Evolutionary conservation across 2,888 invertebrate genomes (phyloP), one percentile per base, ranked within the genome.

Genomic region (Meta bourneti): DNA sequence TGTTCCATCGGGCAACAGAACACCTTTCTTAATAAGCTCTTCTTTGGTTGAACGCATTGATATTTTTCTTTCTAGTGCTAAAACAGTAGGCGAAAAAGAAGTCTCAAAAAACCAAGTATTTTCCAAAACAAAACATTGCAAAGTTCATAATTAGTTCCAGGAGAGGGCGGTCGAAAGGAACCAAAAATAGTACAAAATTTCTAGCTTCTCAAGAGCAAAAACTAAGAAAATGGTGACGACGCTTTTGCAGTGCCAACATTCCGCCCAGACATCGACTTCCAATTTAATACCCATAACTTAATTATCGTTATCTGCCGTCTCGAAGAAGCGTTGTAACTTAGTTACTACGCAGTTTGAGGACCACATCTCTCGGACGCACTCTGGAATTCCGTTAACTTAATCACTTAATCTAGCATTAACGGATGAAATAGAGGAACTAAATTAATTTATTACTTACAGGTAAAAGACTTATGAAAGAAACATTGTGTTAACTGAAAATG

Each of bases 11-110:
- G 98, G 98, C 95, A 98, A 95, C 94, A 99, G 96, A 94, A 99
- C 98, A 94, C 99, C 98, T 96, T 98, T 98, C 96, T 98, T 97
- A 95, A 99, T 98, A 96, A 99, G 96, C 95, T 99, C 99, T 95
- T 99, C 98, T 96, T 98, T 97, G 96, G 98, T 98, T 95, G 98
- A 98, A 96, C 99, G 84, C 96, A 99, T 98, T 95, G 98, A 99
- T 96, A 99, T 98, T 96, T 99, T 98, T 95, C 99, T 97, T 96
- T 99, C 99, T 96, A 99, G 96, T 94, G 98, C 98, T 99, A 96
- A 96, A 96, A 94, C 94, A 52, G 8, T n/a, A 82, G 34, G 11
- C 54, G 6, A 70, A 34, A 72, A 16, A n/a, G 9, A 20, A 72
- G 20, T 72, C 72, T 72, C 72, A 9, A 4, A 72, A 2, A 19